phyloP scores from a whole-genome alignment of 2,888 invertebrate genomes.

The Beris morrisii region DNA sequence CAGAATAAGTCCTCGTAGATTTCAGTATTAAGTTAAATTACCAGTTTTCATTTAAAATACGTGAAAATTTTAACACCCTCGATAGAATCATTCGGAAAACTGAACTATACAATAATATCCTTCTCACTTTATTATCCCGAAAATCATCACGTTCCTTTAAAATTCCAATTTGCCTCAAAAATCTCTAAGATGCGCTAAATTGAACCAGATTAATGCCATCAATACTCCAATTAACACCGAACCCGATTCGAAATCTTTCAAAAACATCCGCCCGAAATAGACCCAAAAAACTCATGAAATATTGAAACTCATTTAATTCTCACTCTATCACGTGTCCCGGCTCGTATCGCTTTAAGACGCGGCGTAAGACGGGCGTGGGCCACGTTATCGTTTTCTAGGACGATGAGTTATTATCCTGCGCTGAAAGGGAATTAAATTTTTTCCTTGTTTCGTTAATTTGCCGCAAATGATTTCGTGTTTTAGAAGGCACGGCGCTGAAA shows the following conservation, averaged over 20 bases:
- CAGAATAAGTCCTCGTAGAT: too few species aligned
- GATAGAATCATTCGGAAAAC: too few species aligned
- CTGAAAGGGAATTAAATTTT: slow-evolving; percentile 29
- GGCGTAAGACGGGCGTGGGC: background rate
- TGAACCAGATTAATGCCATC: slow-evolving; percentile 26
- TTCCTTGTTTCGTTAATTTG: slow-evolving; percentile 30
- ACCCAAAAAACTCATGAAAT: slow-evolving; percentile 17
- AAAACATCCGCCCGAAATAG: slow-evolving; percentile 18
- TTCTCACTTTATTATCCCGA: background rate
- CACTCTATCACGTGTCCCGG: slow-evolving; percentile 10
- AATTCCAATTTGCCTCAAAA: slow-evolving; percentile 6
- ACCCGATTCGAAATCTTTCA: background rate
- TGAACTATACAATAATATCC: too few species aligned
- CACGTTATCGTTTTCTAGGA: slow-evolving; percentile 12
- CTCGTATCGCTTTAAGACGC: background rate
- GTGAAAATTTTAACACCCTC: too few species aligned
- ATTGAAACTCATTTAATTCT: slow-evolving; percentile 28
- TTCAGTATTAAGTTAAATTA: too few species aligned
- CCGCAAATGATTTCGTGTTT: slow-evolving; percentile 33
- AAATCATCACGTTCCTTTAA: background rate
- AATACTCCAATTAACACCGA: slow-evolving; percentile 23
- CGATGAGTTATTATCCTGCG: slow-evolving; percentile 23
- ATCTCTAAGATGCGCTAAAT: slow-evolving; percentile 11
- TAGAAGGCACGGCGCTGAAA: slow-evolving; percentile 22
- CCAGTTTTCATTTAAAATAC: too few species aligned